Base-by-base conservation (phyloP, 2,888 invertebrate genomes). In the Pomacea canaliculata region DNA sequence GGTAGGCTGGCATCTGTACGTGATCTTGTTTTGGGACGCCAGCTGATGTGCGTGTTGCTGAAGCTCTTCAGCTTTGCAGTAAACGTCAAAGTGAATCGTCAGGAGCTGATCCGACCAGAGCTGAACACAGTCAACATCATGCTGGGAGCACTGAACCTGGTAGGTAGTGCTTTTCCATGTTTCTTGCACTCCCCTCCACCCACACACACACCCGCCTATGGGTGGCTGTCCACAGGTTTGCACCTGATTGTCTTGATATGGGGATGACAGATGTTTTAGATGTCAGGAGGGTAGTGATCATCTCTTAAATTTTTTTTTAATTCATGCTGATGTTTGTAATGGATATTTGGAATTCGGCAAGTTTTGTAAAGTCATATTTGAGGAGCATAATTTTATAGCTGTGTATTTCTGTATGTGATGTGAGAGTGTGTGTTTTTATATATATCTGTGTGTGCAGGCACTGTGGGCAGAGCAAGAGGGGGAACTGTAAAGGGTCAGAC, bases 1-100 rank as follows among this genome's bases (percentile, higher is more conserved):
- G 37, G 71, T 81, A 94, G 98, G 5, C 93, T 99, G 74, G 95
- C 95, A 1, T 95, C 96, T 7, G 94, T 97, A 85, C 89, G 95
- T 85, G 96, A 96, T 85, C 94, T 97, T 72, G 94, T 95, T n/a
- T 93, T 95, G 63, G 97, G 97, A 1, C 94, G 96, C 74, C 95
- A 97, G 51, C 92, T 99, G 72, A 94, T 97, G 82, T 95, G 95
- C 83, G 98, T 98, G 0, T 92, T 98, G 62, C 92, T 98, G 66
- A 97, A 98, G 88, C 92, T 99, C 82, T 95, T 98, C 91, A 93
- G 95, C 74, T 93, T 97, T 85, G 96, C 97, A 90, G 95, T 97
- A 73, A 98, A 98, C 92, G 91, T 92, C 75, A 94, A 95, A 68
- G 94, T 94, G 79, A 97, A 97, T 91, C 95, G 97, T 90, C 94